These are phyloP conservation scores for Atherinomorus stipes DNA, from an alignment of 2,113 vertebrate species.

Conservation along the genomic window DNA sequence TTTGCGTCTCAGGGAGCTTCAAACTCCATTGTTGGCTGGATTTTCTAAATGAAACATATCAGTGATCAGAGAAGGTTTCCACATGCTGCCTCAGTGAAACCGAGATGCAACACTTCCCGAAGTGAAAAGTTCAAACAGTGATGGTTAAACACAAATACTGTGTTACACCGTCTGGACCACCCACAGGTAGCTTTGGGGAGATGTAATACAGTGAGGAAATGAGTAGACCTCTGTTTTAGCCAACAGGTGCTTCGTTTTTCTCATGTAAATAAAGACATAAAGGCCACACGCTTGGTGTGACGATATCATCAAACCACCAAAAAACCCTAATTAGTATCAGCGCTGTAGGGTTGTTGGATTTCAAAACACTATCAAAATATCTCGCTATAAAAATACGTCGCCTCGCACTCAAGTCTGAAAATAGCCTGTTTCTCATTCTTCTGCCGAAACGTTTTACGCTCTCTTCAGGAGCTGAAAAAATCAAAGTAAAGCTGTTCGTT, in stretches of 20 bases:
- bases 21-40: background rate
- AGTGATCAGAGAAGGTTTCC: no score
- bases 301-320: background rate
- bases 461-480: background rate
- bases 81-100: background rate
- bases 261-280: background rate
- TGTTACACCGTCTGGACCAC: background rate
- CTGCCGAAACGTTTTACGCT: conserved; percentile 3
- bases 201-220: background rate
- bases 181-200: background rate
- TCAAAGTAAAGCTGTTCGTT: background rate
- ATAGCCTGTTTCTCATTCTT: conserved; percentile 49
- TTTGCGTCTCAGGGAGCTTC: background rate
- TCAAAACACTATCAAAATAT: conserved; percentile 38
- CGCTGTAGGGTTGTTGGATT: background rate
- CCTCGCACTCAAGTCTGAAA: conserved; percentile 46
- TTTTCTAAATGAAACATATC: no score
- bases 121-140: background rate
- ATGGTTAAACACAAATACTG: background rate
- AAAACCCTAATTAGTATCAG: background rate
- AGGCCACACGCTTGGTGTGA: background rate
- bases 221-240: background rate
- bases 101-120: background rate
- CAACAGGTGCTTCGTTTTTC: background rate
- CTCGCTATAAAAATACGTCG: conserved; percentile 30